Evolutionary conservation across 2,888 invertebrate species (phyloP), one percentile per base, ranked within the genome.

Genomic region (Sarcophaga caerulescens): DNA sequence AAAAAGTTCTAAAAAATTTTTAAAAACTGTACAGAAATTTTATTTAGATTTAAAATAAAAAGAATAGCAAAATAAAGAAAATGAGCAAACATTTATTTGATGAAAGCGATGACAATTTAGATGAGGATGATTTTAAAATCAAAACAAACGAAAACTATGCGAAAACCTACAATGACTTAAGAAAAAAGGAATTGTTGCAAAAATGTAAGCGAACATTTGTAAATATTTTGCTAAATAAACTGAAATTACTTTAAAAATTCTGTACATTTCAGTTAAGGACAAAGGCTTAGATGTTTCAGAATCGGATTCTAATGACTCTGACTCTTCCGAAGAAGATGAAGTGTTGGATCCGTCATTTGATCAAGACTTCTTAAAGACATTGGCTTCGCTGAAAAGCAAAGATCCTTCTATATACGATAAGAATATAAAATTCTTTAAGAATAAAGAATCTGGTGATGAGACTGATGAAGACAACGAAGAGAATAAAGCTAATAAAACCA

Each of bases 361-460:
- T 90, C 96, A 96, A 88, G 96, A 97, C 88, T 99, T 99, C 93
- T 95, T 97, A 65, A 97, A 96, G 93, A 97, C 98, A 0, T 93
- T 99, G 2, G 95, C 98, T 0, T 95, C 96, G 74, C 93, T 99
- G 68, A 99, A 98, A 92, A 96, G 95, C 68, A 97, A 97, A 91
- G 97, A 99, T 94, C 97, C 98, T 0, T 94, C 95, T 89, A 98
- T 99, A 87, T 99, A 99, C 93, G 96, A 98, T 90, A 94, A 96
- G 62, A 94, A 95, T 77, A 94, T 95, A 47, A 94, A 94, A 76
- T 97, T 97, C 90, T 98, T 97, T 93, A 93, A 94, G 69, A 91
- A 91, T 4, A 87, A 75, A 3, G 88, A 87, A 8, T 82, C 17
- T 17, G 88, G 78, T 2, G 63, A 70, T 12, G 82, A 66, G 11